Conservation (phyloP, 1,140 invertebrate genomes). For the Drusus annulatus region DNA sequence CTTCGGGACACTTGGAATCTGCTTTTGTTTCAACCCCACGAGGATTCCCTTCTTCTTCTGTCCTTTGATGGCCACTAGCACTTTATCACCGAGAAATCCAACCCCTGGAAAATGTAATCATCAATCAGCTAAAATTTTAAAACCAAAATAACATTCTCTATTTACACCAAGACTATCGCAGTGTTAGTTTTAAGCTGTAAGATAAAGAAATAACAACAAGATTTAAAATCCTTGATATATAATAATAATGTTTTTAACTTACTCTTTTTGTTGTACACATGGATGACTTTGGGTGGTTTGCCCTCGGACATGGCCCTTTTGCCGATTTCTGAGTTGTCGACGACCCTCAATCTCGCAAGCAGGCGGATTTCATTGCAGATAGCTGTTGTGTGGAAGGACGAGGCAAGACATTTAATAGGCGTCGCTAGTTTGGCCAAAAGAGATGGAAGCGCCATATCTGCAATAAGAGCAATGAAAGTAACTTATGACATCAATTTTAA, state of each 20-base stretch:
- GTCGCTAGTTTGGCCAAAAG: conserved; percentile 5
- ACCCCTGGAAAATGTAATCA: conserved; percentile 64
- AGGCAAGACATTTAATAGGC: neutral
- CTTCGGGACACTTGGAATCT: conserved; percentile 87
- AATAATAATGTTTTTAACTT: conserved; percentile 10
- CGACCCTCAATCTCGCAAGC: conserved; percentile 87
- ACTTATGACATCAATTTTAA: neutral
- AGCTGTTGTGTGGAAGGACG: conserved; percentile 73
- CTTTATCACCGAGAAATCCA: conserved; percentile 83
- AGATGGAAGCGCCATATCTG: conserved; percentile 34
- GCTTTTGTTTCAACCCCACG: conserved; percentile 91
- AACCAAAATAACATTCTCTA: too few relatives aligned
- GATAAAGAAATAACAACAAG: too few relatives aligned
- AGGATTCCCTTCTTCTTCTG: conserved; percentile 97
- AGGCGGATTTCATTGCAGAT: conserved; percentile 77
- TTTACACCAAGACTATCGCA: too few relatives aligned
- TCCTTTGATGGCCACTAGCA: conserved; percentile 96
- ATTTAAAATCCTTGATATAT: too few relatives aligned
- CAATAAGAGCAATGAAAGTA: neutral
- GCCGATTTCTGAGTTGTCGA: conserved; percentile 96
- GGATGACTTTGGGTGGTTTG: conserved; percentile 90
- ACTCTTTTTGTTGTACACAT: conserved; percentile 87
- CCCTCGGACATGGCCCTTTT: conserved; percentile 94
- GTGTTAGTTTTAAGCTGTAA: too few relatives aligned
- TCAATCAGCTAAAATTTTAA: too few relatives aligned